Evolutionary conservation across 2,888 invertebrate species (phyloP), one percentile per base, ranked within the genome.

Genomic region (Malachius bipustulatus): DNA sequence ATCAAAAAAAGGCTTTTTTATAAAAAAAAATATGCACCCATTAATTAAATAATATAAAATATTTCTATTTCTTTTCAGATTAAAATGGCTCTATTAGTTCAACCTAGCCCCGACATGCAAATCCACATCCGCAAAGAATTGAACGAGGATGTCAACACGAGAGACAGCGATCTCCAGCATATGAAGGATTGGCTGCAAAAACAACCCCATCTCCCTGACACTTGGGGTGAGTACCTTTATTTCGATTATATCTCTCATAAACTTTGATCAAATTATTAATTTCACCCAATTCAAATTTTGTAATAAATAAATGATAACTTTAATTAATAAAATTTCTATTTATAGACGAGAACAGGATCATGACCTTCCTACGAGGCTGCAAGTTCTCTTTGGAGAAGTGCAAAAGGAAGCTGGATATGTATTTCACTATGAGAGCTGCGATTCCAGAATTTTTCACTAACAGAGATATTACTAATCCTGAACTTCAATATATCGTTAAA

Each of bases 371-470:
- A 41, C 73, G 87, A 9, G 84, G 85, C 14, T 82, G 83, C 65
- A 87, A 85, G 65, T 87, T 85, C 64, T 85, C 85, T 35, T 57
- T 87, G 57, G 87, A 87, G 62, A 83, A 82, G 64, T 77, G 81
- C 59, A 87, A 87, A 64, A 73, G 74, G 54, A 87, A 87, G 62
- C 63, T 87, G 54, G 87, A 87, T 60, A 83, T 85, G 82, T 87
- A 84, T 63, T 85, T 84, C 60, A 85, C 87, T 6, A 82, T 85
- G 82, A 70, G 84, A 13, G 71, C 78, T 3, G 81, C 83, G 1
- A 75, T 81, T 16, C 87, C 88, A 0, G 87, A 88, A 56, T 81
- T 87, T 63, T 87, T 85, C 61, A 65, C 69, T 38, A 76, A 83
- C 56, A 71, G 84, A 42, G 84, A 87, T 54, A 71, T 84, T 41